Conservation (phyloP, 2,888 invertebrate species). For the Diaphora mendica region DNA sequence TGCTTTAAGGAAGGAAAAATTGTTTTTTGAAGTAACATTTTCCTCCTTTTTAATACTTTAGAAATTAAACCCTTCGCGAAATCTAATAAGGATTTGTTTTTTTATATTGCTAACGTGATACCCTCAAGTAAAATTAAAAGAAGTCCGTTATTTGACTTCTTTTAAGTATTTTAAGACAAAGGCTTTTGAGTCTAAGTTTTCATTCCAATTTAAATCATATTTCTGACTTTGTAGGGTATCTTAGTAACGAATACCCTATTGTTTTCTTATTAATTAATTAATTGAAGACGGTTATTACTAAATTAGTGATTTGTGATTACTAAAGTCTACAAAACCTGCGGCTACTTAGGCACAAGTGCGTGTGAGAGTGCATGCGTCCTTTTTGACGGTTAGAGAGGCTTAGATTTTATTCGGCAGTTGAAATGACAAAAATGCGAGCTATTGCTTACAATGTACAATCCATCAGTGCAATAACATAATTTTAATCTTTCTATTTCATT, state of each 20-base stretch:
- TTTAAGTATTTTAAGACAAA: slow-evolving; percentile 21
- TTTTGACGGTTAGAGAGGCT: too few species aligned
- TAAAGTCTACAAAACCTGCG: too few species aligned
- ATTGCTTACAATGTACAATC: too few species aligned
- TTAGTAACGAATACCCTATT: background rate
- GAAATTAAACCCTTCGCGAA: slow-evolving; percentile 44
- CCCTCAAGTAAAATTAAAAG: slow-evolving; percentile 34
- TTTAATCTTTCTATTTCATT: too few species aligned
- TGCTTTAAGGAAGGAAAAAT: slow-evolving; percentile 29
- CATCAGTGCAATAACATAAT: too few species aligned
- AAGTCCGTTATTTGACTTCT: slow-evolving; percentile 31
- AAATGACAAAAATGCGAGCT: too few species aligned
- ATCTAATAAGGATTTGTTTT: slow-evolving; percentile 36
- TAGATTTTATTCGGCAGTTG: too few species aligned
- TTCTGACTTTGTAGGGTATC: slow-evolving; percentile 28
- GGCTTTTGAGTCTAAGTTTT: slow-evolving; percentile 30
- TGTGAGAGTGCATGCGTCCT: too few species aligned
- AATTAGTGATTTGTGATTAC: too few species aligned
- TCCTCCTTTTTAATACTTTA: slow-evolving; percentile 38
- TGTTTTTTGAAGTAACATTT: slow-evolving; percentile 29
- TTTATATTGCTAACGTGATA: slow-evolving; percentile 39
- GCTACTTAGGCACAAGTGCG: too few species aligned
- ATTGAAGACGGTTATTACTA: background rate
- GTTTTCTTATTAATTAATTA: background rate
- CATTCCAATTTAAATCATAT: slow-evolving; percentile 30